phyloP scores from a whole-genome alignment of 2,113 vertebrate species.

The Dipodomys spectabilis region DNA sequence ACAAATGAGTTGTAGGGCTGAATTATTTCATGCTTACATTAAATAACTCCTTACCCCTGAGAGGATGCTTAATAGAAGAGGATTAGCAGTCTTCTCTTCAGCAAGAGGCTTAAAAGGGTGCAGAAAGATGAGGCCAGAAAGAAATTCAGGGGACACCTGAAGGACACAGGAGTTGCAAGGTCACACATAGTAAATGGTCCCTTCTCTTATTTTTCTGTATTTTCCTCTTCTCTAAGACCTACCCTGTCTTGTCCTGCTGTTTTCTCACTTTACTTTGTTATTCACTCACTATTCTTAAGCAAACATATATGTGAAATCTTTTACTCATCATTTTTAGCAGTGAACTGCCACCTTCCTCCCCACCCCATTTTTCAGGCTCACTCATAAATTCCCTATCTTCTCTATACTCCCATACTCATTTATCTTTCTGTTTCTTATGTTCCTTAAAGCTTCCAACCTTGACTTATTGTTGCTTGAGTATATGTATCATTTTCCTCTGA shows the following conservation, averaged over 20 bases:
- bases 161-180: too few relatives aligned
- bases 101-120: not conserved
- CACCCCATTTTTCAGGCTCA: not conserved
- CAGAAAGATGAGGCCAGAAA: not conserved
- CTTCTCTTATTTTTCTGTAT: not conserved
- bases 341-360: not conserved
- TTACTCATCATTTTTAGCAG: not conserved
- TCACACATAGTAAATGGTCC: accelerated
- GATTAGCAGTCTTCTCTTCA: not conserved
- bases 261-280: not conserved
- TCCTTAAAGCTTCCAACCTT: not conserved
- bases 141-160: not conserved
- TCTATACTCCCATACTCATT: not conserved
- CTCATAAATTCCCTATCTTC: not conserved
- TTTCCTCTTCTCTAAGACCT: not conserved
- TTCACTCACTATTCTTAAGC: not conserved
- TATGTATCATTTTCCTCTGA: not conserved
- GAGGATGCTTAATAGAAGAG: not conserved
- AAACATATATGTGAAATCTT: not conserved
- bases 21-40: not conserved
- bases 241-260: not conserved
- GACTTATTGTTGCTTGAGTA: not conserved
- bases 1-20: not conserved
- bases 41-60: not conserved
- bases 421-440: not conserved